Evolutionary conservation across 2,113 vertebrate genomes (phyloP), one percentile per base, ranked within the genome.

Genomic region (Oceanodroma tethys): DNA sequence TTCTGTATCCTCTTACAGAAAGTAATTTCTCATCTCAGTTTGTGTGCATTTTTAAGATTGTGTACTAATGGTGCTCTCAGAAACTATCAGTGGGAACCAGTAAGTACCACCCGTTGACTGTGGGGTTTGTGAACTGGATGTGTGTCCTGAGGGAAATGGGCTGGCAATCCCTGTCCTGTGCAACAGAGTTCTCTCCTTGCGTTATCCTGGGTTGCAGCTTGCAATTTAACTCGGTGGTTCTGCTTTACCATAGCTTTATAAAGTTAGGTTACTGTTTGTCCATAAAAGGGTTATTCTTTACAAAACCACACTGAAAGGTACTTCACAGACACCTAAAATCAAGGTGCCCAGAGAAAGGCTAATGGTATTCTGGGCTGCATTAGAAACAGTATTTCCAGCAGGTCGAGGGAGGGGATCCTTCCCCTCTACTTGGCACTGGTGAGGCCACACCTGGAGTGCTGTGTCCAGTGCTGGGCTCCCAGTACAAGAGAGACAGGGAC

Each of bases 351-450:
- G 16, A 56, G 52, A 29, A 62, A 78, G 45, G n/a, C 21, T 50
- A 38, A 48, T 11, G 27, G 27, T 47, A 36, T 47, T 15, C 56
- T 17, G 26, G 73, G 56, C 34, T 30, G 43, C 43, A 30, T 60
- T 48, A 30, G 56, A 2, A 2, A 62, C 48, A 62, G 43, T 3
- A 0, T 11, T 48, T 47, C 13, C 59, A 79, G 16, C 22, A 34
- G 36, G 3, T 20, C 0, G 8, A 52, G 58, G n/a, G n/a, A 50
- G 45, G 45, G 58, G 27, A 32, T 50, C 43, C 16, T 40, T 32
- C 27, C 45, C 45, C n/a, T 63, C 75, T 50, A 7, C 29, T 40
- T 0, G 0, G 16, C 58, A 50, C 45, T 11, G 29, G n/a, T 38
- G 58, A 50, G 58, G 58, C 12, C 45, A 19, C 25, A 58, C 32